Conservation (phyloP, 2,888 invertebrate species). For the Eupsilia transversa region DNA sequence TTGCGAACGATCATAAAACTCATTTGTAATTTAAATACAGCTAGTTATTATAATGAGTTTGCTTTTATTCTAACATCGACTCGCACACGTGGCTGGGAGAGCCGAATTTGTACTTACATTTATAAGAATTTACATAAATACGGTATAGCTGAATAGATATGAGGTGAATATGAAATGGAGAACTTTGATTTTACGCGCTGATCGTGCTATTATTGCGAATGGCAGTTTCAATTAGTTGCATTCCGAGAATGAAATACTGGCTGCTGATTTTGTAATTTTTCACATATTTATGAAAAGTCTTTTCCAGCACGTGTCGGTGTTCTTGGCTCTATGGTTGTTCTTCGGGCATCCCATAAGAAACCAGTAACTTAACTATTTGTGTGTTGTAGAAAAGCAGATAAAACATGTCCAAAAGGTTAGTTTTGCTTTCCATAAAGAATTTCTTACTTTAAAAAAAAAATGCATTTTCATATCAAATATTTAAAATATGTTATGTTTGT, state of each 20-base stretch:
- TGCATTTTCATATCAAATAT: not conserved
- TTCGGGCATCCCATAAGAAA: not conserved
- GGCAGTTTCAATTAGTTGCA: not conserved
- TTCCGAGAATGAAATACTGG: not conserved
- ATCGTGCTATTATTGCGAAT: not conserved
- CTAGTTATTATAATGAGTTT: slow-evolving; percentile 67
- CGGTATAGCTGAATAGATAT: slow-evolving; percentile 17
- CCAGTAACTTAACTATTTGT: not conserved
- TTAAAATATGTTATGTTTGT: not conserved
- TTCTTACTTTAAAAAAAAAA: not conserved
- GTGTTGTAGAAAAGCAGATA: not conserved
- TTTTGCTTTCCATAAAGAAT: not conserved
- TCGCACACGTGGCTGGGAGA: slow-evolving; percentile 56
- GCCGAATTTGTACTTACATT: slow-evolving; percentile 53
- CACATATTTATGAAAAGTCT: not conserved
- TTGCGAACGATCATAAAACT: slow-evolving; percentile 53
- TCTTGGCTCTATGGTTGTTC: not conserved
- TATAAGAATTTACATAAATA: slow-evolving; percentile 42
- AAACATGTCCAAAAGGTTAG: not conserved
- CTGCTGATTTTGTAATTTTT: not conserved
- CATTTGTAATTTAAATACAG: slow-evolving; percentile 71
- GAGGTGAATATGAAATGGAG: slow-evolving; percentile 45
- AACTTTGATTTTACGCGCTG: slow-evolving; percentile 8
- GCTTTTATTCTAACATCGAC: slow-evolving; percentile 65
- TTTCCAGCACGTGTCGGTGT: not conserved